A percentile compares a stretch with the other conserved stretches of the same genome.
phyloP scores from a whole-genome alignment of 1,140 invertebrate genomes.

The Dolichoris vasculosae region DNA sequence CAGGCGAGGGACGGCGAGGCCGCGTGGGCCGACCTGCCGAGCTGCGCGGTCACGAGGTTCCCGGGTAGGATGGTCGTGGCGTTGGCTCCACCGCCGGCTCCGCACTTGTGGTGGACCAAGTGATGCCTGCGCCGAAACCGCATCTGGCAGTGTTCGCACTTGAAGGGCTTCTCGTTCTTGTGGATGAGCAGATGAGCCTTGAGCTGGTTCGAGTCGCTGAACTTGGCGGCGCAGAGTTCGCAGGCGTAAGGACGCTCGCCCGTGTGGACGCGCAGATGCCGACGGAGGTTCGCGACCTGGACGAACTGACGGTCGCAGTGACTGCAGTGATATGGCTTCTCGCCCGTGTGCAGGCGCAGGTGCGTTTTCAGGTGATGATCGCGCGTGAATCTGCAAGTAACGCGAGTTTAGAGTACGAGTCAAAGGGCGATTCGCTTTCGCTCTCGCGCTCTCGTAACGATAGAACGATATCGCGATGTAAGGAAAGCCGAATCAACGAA shows the following conservation, averaged over 20 bases:
- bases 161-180: conserved; percentile 91
- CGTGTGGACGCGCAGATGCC: conserved; percentile 95
- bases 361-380: conserved; percentile 96
- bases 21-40: conserved; percentile 59
- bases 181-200: conserved; percentile 93
- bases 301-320: conserved; percentile 95
- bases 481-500: too few relatives aligned
- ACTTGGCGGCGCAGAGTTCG: conserved; percentile 89
- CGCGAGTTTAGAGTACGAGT: too few relatives aligned
- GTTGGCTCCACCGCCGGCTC: conserved; percentile 64
- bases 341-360: conserved; percentile 93
- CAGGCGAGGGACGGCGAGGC: conserved; percentile 63
- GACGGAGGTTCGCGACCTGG: conserved; percentile 93
- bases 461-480: too few relatives aligned
- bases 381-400: conserved; percentile 88
- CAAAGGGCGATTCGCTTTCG: too few relatives aligned
- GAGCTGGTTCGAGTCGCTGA: conserved; percentile 95
- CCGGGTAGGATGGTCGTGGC: not conserved
- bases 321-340: conserved; percentile 93
- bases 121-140: conserved; percentile 89
- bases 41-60: not conserved
- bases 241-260: conserved; percentile 96
- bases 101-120: conserved; percentile 89
- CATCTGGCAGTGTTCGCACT: conserved; percentile 84
- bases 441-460: not conserved